phyloP scores from a whole-genome alignment of 2,113 vertebrate species.

The Trogon melanurus region DNA sequence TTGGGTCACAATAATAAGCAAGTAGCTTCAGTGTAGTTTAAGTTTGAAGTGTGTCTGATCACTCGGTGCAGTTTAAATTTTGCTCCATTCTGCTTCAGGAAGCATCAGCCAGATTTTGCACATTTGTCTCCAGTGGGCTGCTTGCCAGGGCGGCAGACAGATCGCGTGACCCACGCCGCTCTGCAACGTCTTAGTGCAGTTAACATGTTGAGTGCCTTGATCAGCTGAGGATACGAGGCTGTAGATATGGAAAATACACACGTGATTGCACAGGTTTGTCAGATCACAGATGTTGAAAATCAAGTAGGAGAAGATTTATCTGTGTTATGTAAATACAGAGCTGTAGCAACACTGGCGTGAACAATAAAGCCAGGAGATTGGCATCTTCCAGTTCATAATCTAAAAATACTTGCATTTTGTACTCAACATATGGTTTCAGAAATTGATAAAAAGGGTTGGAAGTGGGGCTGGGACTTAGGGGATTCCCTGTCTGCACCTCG shows the following conservation, averaged over 20 bases:
- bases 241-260: not conserved
- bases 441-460: not conserved
- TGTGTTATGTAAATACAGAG: not conserved
- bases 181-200: not conserved
- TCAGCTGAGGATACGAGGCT: fast-evolving
- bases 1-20: not conserved
- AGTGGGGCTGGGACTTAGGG: not conserved
- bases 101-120: not conserved
- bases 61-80: fast-evolving
- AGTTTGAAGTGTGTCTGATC: not conserved
- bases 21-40: not conserved
- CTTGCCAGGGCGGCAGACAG: not conserved
- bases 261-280: not conserved
- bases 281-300: not conserved
- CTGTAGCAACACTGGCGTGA: not conserved
- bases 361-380: not conserved
- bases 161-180: fast-evolving
- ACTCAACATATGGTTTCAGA: not conserved
- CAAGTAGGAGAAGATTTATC: not conserved
- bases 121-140: not conserved
- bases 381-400: not conserved
- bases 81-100: not conserved
- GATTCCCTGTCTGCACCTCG: not conserved
- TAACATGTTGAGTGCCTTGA: not conserved
- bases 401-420: not conserved